Conservation (phyloP, 2,888 invertebrate species). For the Platypus cylindrus region DNA sequence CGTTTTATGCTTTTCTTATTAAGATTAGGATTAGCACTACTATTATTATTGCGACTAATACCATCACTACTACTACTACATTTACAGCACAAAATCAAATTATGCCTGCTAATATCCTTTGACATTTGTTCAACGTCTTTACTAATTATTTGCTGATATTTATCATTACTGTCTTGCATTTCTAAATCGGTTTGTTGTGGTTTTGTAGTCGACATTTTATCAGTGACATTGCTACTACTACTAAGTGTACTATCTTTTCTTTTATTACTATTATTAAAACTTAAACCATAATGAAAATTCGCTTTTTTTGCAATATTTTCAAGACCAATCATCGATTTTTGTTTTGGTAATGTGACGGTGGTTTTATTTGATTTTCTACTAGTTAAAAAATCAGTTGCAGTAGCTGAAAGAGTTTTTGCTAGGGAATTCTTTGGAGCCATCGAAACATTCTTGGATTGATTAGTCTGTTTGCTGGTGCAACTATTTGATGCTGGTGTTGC, state of each 20-base stretch:
- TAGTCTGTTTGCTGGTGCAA: background rate
- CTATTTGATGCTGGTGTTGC: too few species aligned
- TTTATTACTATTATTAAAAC: too few species aligned
- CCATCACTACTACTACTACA: too few species aligned
- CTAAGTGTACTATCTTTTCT: conserved; percentile 29
- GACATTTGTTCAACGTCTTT: too few species aligned
- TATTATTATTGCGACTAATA: conserved; percentile 26
- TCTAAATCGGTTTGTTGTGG: conserved; percentile 23
- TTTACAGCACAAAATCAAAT: too few species aligned
- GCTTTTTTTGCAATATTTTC: conserved; percentile 18
- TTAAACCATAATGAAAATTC: conserved; percentile 22
- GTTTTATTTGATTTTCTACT: conserved; percentile 21
- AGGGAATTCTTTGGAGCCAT: conserved; percentile 33
- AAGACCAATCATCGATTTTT: conserved; percentile 30
- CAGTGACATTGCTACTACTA: conserved; percentile 26
- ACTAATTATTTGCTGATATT: too few species aligned
- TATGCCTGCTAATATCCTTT: conserved; percentile 25
- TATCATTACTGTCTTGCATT: conserved; percentile 33
- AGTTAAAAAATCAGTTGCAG: conserved; percentile 23
- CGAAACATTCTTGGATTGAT: conserved; percentile 24
- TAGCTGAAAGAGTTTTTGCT: conserved; percentile 29
- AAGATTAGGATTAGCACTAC: conserved; percentile 19
- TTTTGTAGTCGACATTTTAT: conserved; percentile 20
- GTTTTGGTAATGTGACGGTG: conserved; percentile 33
- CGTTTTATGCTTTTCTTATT: conserved; percentile 30